Percentiles rank a stretch among this genome's conserved stretches.
Evolutionary conservation across 2,888 invertebrate species (phyloP).

Genomic region (Pyralis farinalis): DNA sequence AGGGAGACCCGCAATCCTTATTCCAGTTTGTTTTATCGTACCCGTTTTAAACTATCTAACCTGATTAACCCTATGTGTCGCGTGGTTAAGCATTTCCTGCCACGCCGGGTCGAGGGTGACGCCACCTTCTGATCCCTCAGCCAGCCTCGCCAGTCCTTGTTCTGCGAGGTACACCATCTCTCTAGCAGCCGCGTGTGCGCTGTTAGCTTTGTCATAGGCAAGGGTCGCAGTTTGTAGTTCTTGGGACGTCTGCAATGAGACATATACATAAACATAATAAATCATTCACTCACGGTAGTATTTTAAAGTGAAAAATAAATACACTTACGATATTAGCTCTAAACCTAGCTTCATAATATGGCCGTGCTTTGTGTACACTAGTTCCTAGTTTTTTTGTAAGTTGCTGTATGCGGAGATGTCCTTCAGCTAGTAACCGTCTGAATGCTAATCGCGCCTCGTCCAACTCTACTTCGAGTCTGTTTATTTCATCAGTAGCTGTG

Average conservation of each 20-base stretch:
- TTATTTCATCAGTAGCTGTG: constrained; percentile 95
- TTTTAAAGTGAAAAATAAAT: not conserved
- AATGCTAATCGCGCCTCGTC: constrained; percentile 93
- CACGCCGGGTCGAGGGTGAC: constrained; percentile 93
- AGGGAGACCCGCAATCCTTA: too few species aligned
- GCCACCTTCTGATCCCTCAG: constrained; percentile 77
- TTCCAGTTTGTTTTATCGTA: too few species aligned
- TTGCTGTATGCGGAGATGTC: constrained; percentile 89
- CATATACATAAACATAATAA: too few species aligned
- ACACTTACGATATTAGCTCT: constrained; percentile 87
- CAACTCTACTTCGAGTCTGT: constrained; percentile 93
- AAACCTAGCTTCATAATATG: constrained; percentile 94
- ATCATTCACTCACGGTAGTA: too few species aligned
- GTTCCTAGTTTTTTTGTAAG: constrained; percentile 90
- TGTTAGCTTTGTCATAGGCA: constrained; percentile 93
- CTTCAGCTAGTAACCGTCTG: constrained; percentile 90
- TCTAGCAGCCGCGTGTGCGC: constrained; percentile 93
- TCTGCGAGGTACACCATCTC: constrained; percentile 88
- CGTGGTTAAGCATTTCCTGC: constrained; percentile 98
- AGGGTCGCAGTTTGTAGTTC: constrained; percentile 90
- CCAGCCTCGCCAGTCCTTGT: constrained; percentile 82
- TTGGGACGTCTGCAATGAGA: constrained; percentile 84
- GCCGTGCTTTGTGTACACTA: constrained; percentile 92
- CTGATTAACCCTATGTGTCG: constrained; percentile 93
- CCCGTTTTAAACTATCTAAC: constrained; percentile 31